These are phyloP conservation scores for Apis florea DNA, from an alignment of 1,140 invertebrate species.

Conservation along the genomic window DNA sequence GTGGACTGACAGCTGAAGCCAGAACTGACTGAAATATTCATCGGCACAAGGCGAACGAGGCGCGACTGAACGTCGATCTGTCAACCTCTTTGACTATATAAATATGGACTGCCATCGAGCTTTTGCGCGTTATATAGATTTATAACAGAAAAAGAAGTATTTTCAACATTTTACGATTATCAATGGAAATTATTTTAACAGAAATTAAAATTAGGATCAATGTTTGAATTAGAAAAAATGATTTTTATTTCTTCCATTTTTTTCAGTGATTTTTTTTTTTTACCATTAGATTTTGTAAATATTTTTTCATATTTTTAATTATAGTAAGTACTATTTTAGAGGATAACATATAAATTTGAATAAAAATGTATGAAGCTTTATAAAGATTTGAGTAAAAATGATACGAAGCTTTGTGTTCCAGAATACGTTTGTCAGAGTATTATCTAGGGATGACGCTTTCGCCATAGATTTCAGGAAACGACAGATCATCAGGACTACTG, in stretches of 20 bases:
- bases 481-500: slow-evolving; percentile 10
- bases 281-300: not conserved
- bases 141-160: not conserved
- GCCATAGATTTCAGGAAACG: not conserved
- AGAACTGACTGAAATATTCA: slow-evolving; percentile 64
- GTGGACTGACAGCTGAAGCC: slow-evolving; percentile 65
- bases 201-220: not conserved
- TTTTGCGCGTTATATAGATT: slow-evolving; percentile 1
- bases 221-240: not conserved
- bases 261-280: too few species aligned
- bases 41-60: slow-evolving; percentile 62
- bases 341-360: not conserved
- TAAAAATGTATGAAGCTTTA: not conserved
- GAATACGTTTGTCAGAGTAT: slow-evolving; percentile 20
- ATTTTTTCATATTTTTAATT: not conserved
- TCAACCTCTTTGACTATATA: slow-evolving; percentile 60
- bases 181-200: not conserved
- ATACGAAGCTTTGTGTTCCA: slow-evolving; percentile 14
- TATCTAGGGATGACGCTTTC: slow-evolving; percentile 39
- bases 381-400: not conserved
- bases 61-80: slow-evolving; percentile 68
- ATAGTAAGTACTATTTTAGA: not conserved
- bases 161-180: not conserved
- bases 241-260: too few species aligned
- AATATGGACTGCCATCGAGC: slow-evolving; percentile 35